Conservation (phyloP, 2,888 invertebrate species). For the Alloscopus bannaensis region DNA sequence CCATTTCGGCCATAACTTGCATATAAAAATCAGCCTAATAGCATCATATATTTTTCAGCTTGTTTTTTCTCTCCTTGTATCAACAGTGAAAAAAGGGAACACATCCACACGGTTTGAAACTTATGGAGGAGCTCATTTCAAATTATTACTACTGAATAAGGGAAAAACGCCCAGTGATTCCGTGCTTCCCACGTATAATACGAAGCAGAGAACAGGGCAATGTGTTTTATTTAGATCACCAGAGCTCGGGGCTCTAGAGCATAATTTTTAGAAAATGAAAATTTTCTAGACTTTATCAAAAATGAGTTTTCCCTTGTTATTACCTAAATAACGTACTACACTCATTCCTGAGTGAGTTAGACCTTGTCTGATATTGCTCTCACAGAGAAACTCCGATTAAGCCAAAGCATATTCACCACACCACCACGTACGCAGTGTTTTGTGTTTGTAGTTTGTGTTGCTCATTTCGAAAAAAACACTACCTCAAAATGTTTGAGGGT, state of each 20-base stretch:
- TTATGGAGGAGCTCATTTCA: conserved; percentile 27
- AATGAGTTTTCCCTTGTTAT: conserved; percentile 57
- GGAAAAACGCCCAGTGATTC: no score
- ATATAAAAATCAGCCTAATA: conserved; percentile 37
- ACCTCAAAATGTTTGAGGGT: no score
- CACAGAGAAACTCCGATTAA: background rate
- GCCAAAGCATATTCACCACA: conserved; percentile 15
- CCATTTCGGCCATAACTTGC: conserved; percentile 9
- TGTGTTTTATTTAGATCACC: background rate
- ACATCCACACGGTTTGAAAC: no score
- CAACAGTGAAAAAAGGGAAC: conserved; percentile 7
- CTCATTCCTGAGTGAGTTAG: conserved; percentile 3
- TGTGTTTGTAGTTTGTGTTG: no score
- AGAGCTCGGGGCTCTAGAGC: conserved; percentile 42
- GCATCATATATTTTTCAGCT: conserved; percentile 42
- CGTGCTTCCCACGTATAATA: no score
- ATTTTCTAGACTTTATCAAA: conserved; percentile 54
- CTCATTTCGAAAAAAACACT: no score
- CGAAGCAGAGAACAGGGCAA: background rate
- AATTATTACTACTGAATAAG: conserved; percentile 24
- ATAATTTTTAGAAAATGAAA: conserved; percentile 58
- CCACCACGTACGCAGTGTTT: no score
- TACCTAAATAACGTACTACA: conserved; percentile 35
- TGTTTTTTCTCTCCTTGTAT: conserved; percentile 17
- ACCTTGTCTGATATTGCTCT: conserved; percentile 5